A percentile compares a stretch with the other conserved stretches of the same genome.
phyloP scores from a whole-genome alignment of 2,113 vertebrate species.

The Acinonyx jubatus region DNA sequence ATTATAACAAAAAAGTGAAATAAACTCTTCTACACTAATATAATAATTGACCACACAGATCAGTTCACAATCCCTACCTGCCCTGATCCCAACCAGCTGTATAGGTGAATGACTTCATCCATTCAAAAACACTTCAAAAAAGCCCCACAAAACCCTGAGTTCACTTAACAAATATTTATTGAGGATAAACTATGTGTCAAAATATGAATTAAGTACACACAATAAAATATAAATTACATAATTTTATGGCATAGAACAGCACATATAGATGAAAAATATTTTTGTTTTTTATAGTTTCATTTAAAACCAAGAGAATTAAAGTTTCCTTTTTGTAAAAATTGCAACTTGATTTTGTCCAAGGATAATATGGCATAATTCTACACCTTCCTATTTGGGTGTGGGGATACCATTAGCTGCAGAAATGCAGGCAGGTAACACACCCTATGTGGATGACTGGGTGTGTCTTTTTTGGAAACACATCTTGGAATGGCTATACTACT shows the following conservation, averaged over 20 bases:
- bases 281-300: constrained; percentile 29
- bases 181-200: neutral
- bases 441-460: neutral
- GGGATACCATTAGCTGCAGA: neutral
- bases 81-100: neutral
- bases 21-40: neutral
- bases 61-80: neutral
- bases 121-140: neutral
- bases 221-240: neutral
- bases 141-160: neutral
- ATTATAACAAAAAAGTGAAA: constrained; percentile 31
- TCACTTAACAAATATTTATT: constrained; percentile 45
- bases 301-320: constrained; percentile 16
- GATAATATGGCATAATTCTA: neutral
- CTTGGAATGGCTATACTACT: neutral
- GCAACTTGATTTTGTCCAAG: constrained; percentile 24
- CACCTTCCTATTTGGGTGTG: neutral
- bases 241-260: neutral
- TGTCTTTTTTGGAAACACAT: neutral
- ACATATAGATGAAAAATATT: neutral
- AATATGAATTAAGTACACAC: neutral
- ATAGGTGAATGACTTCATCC: neutral
- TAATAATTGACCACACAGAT: neutral
- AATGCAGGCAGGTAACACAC: neutral
- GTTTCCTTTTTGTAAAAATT: constrained; percentile 25